Evolutionary conservation across 1,140 invertebrate species (phyloP).

Genomic region (Drosophila parvula): DNA sequence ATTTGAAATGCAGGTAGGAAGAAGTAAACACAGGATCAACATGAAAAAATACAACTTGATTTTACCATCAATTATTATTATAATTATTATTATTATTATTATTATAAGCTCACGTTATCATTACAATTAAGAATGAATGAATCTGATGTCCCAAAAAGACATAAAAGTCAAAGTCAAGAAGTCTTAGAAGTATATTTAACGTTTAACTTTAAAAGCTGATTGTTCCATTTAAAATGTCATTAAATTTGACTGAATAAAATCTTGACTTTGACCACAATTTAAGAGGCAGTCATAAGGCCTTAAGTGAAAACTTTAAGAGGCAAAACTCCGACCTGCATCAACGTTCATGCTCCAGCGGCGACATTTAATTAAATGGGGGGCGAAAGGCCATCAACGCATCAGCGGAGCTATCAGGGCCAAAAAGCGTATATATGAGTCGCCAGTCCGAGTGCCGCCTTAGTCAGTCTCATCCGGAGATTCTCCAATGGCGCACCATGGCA

Average conservation of each 20-base stretch:
- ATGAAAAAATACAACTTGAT: neutral
- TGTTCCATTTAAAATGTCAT: neutral
- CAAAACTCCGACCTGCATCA: slow-evolving; percentile 25
- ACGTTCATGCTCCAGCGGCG: slow-evolving; percentile 36
- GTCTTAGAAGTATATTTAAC: no score
- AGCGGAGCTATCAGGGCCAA: slow-evolving; percentile 42
- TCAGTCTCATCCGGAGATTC: slow-evolving; percentile 40
- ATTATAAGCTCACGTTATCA: no score
- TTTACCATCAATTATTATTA: no score
- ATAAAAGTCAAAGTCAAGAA: no score
- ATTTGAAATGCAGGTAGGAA: slow-evolving; percentile 3
- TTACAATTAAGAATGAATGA: no score
- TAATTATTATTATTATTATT: no score
- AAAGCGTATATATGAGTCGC: slow-evolving; percentile 41
- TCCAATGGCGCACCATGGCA: slow-evolving; percentile 33
- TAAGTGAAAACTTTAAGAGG: slow-evolving; percentile 14
- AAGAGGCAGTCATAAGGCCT: neutral
- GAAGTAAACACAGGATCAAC: neutral
- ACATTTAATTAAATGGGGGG: slow-evolving; percentile 37
- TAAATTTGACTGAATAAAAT: slow-evolving; percentile 8
- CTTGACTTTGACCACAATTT: slow-evolving; percentile 12
- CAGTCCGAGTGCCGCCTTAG: neutral
- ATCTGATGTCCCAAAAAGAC: no score
- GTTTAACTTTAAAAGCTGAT: neutral
- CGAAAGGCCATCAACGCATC: slow-evolving; percentile 39